Conservation (phyloP, 2,113 vertebrate genomes). For the Helogale parvula region DNA sequence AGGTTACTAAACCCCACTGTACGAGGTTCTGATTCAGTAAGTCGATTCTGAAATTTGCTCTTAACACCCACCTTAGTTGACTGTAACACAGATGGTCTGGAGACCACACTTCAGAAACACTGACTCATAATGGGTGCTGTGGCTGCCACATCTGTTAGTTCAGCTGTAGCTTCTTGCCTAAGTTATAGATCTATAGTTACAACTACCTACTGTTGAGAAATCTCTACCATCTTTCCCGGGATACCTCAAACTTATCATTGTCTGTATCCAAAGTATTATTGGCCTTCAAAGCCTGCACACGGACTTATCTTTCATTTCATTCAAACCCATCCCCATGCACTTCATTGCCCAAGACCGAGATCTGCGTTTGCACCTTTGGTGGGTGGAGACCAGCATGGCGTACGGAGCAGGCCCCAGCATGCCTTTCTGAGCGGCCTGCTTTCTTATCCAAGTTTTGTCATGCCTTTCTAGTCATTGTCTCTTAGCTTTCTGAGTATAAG, state of each 20-base stretch:
- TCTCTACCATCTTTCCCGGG: background rate
- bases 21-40: background rate
- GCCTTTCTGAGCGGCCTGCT: background rate
- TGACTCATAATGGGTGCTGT: conserved; percentile 60
- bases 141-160: conserved; percentile 29
- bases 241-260: background rate
- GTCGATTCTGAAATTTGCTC: conserved; percentile 13
- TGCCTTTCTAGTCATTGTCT: background rate
- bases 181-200: background rate
- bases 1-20: background rate
- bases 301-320: background rate
- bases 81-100: conserved; percentile 62
- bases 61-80: conserved; percentile 55
- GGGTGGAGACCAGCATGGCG: background rate
- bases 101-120: conserved; percentile 60
- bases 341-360: background rate
- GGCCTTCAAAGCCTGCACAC: background rate
- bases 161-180: conserved; percentile 20
- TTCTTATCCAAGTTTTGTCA: background rate
- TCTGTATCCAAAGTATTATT: background rate
- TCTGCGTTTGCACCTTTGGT: background rate
- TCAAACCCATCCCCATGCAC: background rate
- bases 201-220: background rate
- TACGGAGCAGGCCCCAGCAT: background rate
- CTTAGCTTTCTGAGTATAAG: background rate